Conservation (phyloP, 2,797 vertebrate genomes). For the Galago senegalensis region DNA sequence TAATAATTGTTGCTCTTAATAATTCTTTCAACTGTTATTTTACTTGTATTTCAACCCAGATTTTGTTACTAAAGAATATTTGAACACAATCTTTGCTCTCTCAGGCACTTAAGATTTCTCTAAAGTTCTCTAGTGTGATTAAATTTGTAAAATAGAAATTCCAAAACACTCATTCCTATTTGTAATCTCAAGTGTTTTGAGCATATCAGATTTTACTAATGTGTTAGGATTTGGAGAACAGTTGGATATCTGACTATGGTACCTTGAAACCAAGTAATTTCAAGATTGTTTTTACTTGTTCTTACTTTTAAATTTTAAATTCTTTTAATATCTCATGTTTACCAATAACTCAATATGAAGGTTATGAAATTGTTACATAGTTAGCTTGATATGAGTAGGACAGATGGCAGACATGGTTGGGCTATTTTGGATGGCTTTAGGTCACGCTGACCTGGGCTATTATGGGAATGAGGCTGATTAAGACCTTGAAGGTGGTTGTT, state of each 20-base stretch:
- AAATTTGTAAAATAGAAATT: conserved; percentile 57
- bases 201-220: not conserved
- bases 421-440: too few species aligned
- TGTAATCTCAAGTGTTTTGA: not conserved
- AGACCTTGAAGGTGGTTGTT: too few species aligned
- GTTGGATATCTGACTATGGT: not conserved
- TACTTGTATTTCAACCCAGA: not conserved
- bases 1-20: not conserved
- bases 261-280: conserved; percentile 38
- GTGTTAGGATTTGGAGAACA: not conserved
- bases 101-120: not conserved
- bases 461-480: too few species aligned
- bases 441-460: too few species aligned
- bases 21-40: not conserved
- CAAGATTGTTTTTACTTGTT: conserved; percentile 25
- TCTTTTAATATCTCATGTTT: conserved; percentile 32
- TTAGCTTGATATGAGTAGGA: too few species aligned
- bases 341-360: not conserved
- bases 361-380: not conserved
- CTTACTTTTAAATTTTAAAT: conserved; percentile 30
- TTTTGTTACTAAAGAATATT: conserved; percentile 18
- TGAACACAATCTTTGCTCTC: not conserved
- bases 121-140: not conserved
- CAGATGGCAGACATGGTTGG: too few species aligned
- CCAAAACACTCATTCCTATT: not conserved